These are phyloP conservation scores for Noctua comes DNA, from an alignment of 2,888 invertebrate species.

Conservation along the genomic window DNA sequence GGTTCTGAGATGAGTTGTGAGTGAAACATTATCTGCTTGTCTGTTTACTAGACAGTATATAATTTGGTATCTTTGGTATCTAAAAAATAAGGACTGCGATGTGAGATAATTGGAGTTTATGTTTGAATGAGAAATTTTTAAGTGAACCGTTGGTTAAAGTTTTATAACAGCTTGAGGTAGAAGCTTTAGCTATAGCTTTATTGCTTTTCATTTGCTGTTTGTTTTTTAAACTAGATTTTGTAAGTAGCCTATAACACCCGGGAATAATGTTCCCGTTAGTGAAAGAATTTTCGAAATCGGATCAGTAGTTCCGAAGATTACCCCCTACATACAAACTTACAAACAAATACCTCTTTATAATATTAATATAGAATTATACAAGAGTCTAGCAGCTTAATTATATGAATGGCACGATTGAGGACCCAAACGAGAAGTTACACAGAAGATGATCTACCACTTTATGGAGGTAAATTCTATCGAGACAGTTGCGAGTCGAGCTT, in stretches of 20 bases:
- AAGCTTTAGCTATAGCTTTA: background rate
- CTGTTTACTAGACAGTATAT: conserved; percentile 54
- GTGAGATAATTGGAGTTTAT: conserved; percentile 37
- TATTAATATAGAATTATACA: too few species aligned
- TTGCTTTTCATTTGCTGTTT: background rate
- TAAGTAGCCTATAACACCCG: too few species aligned
- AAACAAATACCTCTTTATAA: too few species aligned
- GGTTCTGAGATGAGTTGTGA: conserved; percentile 43
- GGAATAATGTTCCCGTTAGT: too few species aligned
- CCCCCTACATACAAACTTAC: too few species aligned
- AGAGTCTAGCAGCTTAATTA: background rate
- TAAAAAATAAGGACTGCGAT: conserved; percentile 38
- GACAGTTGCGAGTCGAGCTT: background rate
- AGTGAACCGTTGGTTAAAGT: background rate
- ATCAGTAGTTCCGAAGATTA: too few species aligned
- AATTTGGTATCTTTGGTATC: conserved; percentile 54
- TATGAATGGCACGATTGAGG: background rate
- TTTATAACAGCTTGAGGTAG: background rate
- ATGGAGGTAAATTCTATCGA: background rate
- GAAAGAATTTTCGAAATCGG: too few species aligned
- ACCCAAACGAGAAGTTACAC: background rate
- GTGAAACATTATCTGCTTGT: conserved; percentile 57
- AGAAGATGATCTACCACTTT: background rate
- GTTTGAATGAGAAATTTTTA: conserved; percentile 18
- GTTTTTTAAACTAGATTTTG: too few species aligned